Evolutionary conservation across 1,140 invertebrate species (phyloP), one percentile per base, ranked within the genome.

Genomic region (Diorhabda sublineata): DNA sequence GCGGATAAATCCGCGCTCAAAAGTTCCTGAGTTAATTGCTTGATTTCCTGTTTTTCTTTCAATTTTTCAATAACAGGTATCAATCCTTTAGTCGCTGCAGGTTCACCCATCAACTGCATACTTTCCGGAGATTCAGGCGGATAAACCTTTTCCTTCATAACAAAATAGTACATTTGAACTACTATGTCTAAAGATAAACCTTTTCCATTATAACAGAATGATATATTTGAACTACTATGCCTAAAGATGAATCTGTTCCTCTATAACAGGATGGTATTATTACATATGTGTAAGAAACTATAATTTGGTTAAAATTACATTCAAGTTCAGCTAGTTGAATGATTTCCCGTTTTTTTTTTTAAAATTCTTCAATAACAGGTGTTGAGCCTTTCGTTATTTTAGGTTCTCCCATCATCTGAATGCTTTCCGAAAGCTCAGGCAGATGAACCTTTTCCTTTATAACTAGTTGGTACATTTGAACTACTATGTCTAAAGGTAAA

Each of bases 291-390:
- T 26, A 26, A 26, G 26, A 26, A 26, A 26, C 26, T 26, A 26
- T 26, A 26, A 26, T 26, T 26, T 26, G 26, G 26, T 26, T 26
- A 26, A 26, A 26, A 26, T 26, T 1, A 26, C 26, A 26, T 1
- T 26, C 26, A 26, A 26, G 26, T 26, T 26, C 26, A 3, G 67
- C 60, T 7, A 74, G 58, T 26, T 63, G 45, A 2, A 47, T 60
- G 6, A 74, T 57, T 11, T 62, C n/a, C 11, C 70, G 71, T 44
- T 69, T 72, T 26, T 73, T 67, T 9, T 62, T 61, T 11, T n/a
- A n/a, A 64, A 80, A 71, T 63, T 78, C 74, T 44, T 61, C 78
- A 74, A 71, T 68, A 66, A 77, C 67, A 7, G 57, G 67, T 61
- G 66, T 59, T 63, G 74, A 59, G 5, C 45, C 44, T 52, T 71